A percentile compares a stretch with the other conserved stretches of the same genome.
Conservation (phyloP, 2,888 invertebrate genomes). For the Heliconius hortense region DNA sequence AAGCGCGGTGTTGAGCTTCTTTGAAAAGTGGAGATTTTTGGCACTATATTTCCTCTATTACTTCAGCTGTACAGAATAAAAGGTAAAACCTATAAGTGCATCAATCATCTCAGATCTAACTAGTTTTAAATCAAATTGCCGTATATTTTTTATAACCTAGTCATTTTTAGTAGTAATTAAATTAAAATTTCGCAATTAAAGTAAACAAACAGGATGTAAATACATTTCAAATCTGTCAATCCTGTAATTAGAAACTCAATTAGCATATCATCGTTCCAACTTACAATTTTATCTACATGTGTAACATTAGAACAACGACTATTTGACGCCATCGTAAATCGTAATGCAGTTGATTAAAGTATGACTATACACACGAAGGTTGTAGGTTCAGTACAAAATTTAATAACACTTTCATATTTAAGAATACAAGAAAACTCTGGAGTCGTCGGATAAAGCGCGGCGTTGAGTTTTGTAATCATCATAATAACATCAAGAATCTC, state of each 20-base stretch:
- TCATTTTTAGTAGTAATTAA: neutral
- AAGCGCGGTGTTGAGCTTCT: neutral
- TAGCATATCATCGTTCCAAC: conserved; percentile 8
- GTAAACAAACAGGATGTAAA: conserved; percentile 13
- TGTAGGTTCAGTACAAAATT: neutral
- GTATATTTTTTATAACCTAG: neutral
- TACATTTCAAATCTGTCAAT: neutral
- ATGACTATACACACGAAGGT: neutral
- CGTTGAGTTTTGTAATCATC: too few species aligned
- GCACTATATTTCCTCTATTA: neutral
- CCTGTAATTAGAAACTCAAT: conserved; percentile 15
- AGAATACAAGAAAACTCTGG: neutral
- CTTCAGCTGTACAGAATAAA: neutral
- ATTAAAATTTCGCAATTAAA: neutral
- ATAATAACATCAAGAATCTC: neutral
- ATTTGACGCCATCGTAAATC: neutral
- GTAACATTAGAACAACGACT: neutral
- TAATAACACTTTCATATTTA: neutral
- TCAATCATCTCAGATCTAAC: neutral
- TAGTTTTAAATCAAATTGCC: neutral
- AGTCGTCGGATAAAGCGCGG: neutral
- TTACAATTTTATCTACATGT: conserved; percentile 3
- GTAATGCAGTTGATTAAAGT: neutral
- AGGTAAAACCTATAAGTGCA: neutral
- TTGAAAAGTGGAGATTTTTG: neutral